These are phyloP conservation scores for Dicerorhinus sumatrensis DNA, from an alignment of 2,113 vertebrate species.

Conservation along the genomic window DNA sequence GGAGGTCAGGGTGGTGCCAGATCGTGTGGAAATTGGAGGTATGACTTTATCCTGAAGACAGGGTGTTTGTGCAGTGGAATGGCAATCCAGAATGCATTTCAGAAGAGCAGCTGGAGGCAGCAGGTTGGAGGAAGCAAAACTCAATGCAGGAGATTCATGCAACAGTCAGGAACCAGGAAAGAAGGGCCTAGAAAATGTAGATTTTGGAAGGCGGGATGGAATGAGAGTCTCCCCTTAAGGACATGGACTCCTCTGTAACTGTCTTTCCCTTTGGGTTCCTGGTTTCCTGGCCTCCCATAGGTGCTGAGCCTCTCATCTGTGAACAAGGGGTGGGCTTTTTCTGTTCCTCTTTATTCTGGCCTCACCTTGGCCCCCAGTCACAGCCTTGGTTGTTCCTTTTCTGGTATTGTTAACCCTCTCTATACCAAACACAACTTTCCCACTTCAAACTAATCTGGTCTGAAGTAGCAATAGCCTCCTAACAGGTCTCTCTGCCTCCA, in stretches of 20 bases:
- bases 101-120: background rate
- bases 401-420: background rate
- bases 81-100: background rate
- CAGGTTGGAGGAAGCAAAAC: background rate
- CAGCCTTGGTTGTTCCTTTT: background rate
- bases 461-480: background rate
- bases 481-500: background rate
- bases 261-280: background rate
- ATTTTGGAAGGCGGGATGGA: background rate
- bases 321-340: background rate
- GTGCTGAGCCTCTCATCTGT: background rate
- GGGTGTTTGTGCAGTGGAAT: background rate
- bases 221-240: background rate
- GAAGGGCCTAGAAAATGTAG: background rate
- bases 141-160: background rate
- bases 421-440: background rate
- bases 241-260: background rate
- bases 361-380: background rate
- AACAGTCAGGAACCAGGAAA: background rate
- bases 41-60: background rate
- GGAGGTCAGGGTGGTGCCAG: background rate
- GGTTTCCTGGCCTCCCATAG: background rate
- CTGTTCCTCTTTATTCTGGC: background rate
- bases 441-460: background rate
- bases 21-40: background rate